Conservation (phyloP, 2,797 vertebrate species). For the Peromyscus melanophrys region DNA sequence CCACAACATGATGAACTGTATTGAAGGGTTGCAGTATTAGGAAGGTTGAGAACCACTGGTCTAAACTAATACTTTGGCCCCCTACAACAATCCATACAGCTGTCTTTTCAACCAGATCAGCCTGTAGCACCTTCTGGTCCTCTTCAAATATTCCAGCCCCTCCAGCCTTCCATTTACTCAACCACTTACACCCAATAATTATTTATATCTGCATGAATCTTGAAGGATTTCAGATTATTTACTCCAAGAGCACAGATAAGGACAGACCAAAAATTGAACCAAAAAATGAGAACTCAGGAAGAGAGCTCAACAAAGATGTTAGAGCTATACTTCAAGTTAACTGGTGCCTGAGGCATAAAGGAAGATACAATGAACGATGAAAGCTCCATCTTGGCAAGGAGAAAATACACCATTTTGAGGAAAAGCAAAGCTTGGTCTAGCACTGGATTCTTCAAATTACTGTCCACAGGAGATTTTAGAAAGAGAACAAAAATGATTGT, state of each 20-base stretch:
- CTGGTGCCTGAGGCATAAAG: conserved; percentile 52
- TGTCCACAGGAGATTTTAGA: conserved; percentile 61
- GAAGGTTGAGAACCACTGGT: background rate
- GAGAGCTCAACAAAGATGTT: conserved; percentile 55
- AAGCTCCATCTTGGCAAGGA: conserved; percentile 60
- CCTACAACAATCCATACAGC: background rate
- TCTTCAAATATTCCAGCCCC: conserved; percentile 49
- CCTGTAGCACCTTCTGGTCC: background rate
- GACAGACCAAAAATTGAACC: conserved; percentile 70
- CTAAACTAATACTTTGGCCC: conserved; percentile 6
- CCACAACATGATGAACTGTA: background rate
- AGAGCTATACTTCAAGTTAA: conserved; percentile 69
- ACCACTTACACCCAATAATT: conserved; percentile 62
- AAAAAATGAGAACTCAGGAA: conserved; percentile 69
- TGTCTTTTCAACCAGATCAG: conserved; percentile 3
- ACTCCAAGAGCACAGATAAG: conserved; percentile 62
- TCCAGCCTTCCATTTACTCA: conserved; percentile 65
- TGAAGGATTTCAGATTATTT: conserved; percentile 66
- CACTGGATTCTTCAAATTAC: conserved; percentile 47
- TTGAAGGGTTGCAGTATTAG: background rate
- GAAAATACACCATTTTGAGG: conserved; percentile 42
- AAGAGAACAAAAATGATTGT: conserved; percentile 55
- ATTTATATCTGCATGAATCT: conserved; percentile 71
- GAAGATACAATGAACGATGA: conserved; percentile 49
- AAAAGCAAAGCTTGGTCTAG: conserved; percentile 50